phyloP scores from a whole-genome alignment of 2,888 invertebrate species.

The Tipula lateralis region DNA sequence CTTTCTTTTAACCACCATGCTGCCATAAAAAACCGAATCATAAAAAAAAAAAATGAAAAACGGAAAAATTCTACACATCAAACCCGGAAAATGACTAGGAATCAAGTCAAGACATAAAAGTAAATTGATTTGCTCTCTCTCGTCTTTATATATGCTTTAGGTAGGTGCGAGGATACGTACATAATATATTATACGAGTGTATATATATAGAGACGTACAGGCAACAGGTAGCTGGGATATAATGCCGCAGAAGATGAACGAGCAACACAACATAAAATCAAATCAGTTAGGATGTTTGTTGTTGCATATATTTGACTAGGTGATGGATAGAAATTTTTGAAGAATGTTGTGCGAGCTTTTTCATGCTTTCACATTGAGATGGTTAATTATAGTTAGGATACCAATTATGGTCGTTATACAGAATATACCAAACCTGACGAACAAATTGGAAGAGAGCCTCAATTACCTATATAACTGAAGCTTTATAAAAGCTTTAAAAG shows the following conservation, averaged over 20 bases:
- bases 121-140: neutral
- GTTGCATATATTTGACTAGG: neutral
- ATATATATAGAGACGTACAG: no score
- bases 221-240: neutral
- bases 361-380: no score
- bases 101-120: conserved; percentile 11
- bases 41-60: neutral
- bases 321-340: neutral
- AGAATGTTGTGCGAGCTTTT: neutral
- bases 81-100: conserved; percentile 19
- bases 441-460: no score
- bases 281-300: neutral
- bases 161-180: neutral
- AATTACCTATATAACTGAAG: no score
- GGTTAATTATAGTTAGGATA: no score
- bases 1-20: neutral
- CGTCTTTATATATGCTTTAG: neutral
- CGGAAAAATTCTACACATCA: neutral
- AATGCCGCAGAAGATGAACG: neutral
- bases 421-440: no score
- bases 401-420: no score
- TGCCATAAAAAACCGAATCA: neutral
- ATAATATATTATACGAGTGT: no score
- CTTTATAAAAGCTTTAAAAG: no score
- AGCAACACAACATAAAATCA: neutral